Base-by-base conservation (phyloP, 2,888 invertebrate genomes). In the Yponomeuta sedellus region DNA sequence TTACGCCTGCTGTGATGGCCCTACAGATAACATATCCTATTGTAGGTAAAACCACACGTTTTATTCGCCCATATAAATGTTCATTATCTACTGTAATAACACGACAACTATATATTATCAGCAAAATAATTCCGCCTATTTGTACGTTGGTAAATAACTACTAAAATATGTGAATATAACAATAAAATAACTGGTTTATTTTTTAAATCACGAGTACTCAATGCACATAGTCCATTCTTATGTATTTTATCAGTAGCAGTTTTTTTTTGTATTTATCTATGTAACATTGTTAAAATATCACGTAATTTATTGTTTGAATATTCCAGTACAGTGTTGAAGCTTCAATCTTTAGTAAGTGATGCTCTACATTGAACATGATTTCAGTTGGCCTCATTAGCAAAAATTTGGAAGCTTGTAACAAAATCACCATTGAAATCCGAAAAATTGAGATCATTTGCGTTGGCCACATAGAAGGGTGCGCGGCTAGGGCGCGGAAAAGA, bases 201-300 rank as follows among this genome's bases (percentile, higher is more conserved):
- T 3, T 16, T 12, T 16, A 52, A 16, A 2, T 52, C 44, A 52
- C 44, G 12, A 16, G 3, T 12, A 44, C 44, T 12, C 44, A 44
- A 44, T 58, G 58, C 58, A 58, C 58, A 58, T 58, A 59, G 20
- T 59, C 59, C 22, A 22, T 59, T 59, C 59, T 59, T 59, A 22
- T 59, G 25, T 59, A 20, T 20, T 22, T 25, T 5, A 59, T 59
- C 20, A 59, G 59, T 64, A 34, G 44, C 44, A 22, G 44, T 22
- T 19, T 64, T 19, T 64, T 25, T 40, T n/a, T 64, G 20, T 64
- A 25, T 52, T 44, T 64, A 64, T 64, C 20, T 52, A 44, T 64
- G 19, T 44, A 20, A 52, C 52, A 22, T 64, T 63, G 10, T 40
- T 57, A 19, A 22, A 28, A 62, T 62, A 34, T 28, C 62, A 39